phyloP scores from a whole-genome alignment of 1,140 invertebrate species.

The Ganaspis sp. region DNA sequence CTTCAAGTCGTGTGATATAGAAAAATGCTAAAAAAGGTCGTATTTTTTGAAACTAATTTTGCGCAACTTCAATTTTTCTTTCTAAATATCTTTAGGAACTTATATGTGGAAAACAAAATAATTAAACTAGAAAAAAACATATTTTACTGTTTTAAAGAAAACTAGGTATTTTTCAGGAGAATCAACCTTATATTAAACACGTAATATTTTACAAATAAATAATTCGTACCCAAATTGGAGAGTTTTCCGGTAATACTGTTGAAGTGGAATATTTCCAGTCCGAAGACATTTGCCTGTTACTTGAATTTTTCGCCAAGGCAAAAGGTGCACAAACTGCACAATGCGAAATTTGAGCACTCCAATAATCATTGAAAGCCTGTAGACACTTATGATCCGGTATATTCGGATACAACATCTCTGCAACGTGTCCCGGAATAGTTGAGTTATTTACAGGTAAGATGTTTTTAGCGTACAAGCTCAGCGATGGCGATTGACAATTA shows the following conservation, averaged over 20 bases:
- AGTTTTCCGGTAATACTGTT: constrained; percentile 69
- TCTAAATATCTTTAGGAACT: too few species aligned
- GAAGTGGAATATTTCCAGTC: constrained; percentile 71
- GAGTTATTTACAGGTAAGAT: constrained; percentile 24
- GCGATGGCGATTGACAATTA: constrained; percentile 40
- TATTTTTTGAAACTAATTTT: too few species aligned
- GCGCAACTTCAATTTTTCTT: too few species aligned
- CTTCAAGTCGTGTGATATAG: too few species aligned
- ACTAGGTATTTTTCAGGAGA: too few species aligned
- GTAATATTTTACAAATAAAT: background rate
- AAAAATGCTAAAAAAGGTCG: too few species aligned
- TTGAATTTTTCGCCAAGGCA: constrained; percentile 56
- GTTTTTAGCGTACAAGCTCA: background rate
- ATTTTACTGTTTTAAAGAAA: too few species aligned
- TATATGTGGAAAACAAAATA: too few species aligned
- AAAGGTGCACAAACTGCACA: constrained; percentile 71
- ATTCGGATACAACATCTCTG: constrained; percentile 66
- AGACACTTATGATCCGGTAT: constrained; percentile 59
- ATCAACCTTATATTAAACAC: too few species aligned
- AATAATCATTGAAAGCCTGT: constrained; percentile 71
- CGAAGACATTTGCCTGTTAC: constrained; percentile 66
- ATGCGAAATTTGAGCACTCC: constrained; percentile 71
- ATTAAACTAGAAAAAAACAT: too few species aligned
- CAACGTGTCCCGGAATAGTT: constrained; percentile 66
- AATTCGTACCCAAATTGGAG: constrained; percentile 70